Base-by-base conservation (phyloP, 2,113 vertebrate species). In the Amphiprion percula region DNA sequence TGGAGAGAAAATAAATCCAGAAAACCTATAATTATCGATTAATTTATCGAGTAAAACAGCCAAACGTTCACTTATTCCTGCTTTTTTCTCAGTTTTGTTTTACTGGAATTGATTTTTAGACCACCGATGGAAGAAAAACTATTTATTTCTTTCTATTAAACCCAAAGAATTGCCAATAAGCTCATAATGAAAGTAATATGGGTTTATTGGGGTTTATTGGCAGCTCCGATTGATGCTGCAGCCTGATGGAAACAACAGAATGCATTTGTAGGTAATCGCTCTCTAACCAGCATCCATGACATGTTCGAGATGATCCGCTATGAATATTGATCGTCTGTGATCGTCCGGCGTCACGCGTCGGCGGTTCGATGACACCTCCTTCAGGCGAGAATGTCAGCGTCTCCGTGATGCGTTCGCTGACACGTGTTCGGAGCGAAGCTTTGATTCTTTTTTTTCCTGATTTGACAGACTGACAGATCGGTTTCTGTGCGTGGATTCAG, bases 291-390 rank as follows among this genome's bases (percentile, higher is more conserved):
- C 3, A 37, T 66, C 21, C 1, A 11, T 28, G 39, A 19, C 19
- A 7, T 10, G 10, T 39, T 55, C 15, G 19, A 23, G 53, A 63
- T 19, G 10, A 63, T 54, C 46, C 30, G 11, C 21, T 49, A 1
- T 68, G 69, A 82, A 74, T 61, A 68, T 56, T 80, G 64, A 72
- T 72, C 55, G 41, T 58, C 0, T 71, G 52, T 19, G 41, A 9
- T 21, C 21, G 2, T 41, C 52, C 8, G 30, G 28, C 19, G 1
- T 85, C 60, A 60, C 37, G 53, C 66, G 10, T 80, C 77, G 58
- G 19, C 24, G 61, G 15, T 53, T 55, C 8, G 21, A 50, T 23
- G 67, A 80, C 79, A 79, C 67, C 50, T 74, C 60, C 68, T 74
- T 68, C 49, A 49, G 59, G 65, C 26, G 41, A 59, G 37, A 53